Base-by-base conservation (phyloP, 2,888 invertebrate genomes). In the Cephus runcator region DNA sequence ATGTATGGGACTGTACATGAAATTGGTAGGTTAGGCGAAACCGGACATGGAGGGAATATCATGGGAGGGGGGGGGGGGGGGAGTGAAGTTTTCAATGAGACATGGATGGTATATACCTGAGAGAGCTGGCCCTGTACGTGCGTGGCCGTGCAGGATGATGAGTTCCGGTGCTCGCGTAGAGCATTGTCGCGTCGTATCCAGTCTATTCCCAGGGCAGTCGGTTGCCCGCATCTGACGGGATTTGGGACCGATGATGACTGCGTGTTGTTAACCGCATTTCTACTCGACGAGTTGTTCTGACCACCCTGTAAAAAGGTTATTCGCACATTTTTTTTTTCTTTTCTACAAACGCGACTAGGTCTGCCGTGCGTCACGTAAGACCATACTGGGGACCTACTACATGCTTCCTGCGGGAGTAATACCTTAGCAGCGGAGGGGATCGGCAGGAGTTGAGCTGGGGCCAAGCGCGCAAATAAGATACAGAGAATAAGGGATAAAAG, bases 171-270 rank as follows among this genome's bases (percentile, higher is more conserved):
- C 81, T 88, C 86, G 81, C 86, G 86, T 78, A 86, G 83, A 79
- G 85, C 86, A 86, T 88, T 88, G 80, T 88, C 88, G 83, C 88
- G 88, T 79, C 87, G 87, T 81, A 86, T 86, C 88, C 87, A 87
- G 85, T 88, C 88, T 86, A 88, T 88, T 85, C 88, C 88, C 84
- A 87, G 85, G 86, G 88, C 86, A 83, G 88, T 88, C 83, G 87
- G 88, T 82, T 87, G 88, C 83, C 88, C 88, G 81, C 88, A 87
- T 87, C 86, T 87, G 83, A 87, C 87, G 83, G 85, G 86, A 84
- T 85, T 87, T 81, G 87, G 84, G 83, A 87, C 83, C 85, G 86
- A 84, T 83, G 81, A 75, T 76, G 84, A 81, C 79, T 85, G 86
- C 85, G 86, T 86, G 84, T 82, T 88, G 85, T 85, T 85, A 85